Percentiles rank a stretch among this genome's conserved stretches.
These are phyloP conservation scores for Lampropteryx suffumata DNA, from an alignment of 2,888 invertebrate species.

Conservation along the genomic window DNA sequence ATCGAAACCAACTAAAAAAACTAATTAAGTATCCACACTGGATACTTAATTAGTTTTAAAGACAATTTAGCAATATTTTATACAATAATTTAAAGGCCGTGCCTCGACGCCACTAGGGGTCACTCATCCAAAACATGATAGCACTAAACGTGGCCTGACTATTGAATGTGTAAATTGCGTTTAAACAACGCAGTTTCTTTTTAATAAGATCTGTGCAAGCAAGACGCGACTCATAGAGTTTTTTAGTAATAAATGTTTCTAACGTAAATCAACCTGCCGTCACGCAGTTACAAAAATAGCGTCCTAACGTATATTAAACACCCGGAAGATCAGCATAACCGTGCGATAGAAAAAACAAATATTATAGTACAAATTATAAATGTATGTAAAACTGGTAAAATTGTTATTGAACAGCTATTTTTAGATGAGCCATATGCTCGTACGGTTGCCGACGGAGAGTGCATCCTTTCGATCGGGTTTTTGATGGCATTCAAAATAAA, in stretches of 20 bases:
- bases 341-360: conserved; percentile 4
- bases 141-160: too few species aligned
- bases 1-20: conserved; percentile 13
- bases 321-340: neutral
- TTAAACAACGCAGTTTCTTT: too few species aligned
- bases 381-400: conserved; percentile 5
- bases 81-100: too few species aligned
- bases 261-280: neutral
- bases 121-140: too few species aligned
- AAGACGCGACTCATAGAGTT: too few species aligned
- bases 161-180: too few species aligned
- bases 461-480: conserved; percentile 4
- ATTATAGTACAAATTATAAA: conserved; percentile 15
- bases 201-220: too few species aligned
- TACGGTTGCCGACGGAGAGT: conserved; percentile 8
- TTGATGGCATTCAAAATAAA: neutral
- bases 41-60: neutral
- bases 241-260: neutral
- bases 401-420: conserved; percentile 12
- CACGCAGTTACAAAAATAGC: conserved; percentile 1
- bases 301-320: conserved; percentile 8
- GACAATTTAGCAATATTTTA: too few species aligned
- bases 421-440: conserved; percentile 8
- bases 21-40: conserved; percentile 3
- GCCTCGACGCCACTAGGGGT: too few species aligned